Conservation (phyloP, 2,113 vertebrate species). For the Tiliqua scincoides region DNA sequence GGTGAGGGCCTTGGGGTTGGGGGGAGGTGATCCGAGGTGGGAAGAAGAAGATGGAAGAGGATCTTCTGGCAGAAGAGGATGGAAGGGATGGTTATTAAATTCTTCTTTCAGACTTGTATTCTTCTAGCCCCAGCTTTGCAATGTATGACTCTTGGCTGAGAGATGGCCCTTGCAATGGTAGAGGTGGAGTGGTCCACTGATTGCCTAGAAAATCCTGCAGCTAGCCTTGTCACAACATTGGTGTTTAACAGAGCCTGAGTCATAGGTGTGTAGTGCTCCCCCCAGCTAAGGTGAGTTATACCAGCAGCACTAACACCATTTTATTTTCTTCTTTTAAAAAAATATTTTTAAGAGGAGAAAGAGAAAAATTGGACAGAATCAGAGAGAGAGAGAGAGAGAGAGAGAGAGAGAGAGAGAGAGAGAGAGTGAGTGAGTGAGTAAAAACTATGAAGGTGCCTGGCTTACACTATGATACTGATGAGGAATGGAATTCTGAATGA, state of each 20-base stretch:
- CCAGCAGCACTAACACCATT: neutral
- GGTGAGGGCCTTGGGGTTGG: no score
- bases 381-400: neutral
- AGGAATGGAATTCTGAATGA: neutral
- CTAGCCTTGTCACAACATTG: neutral
- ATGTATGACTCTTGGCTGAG: neutral
- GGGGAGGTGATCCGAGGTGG: no score
- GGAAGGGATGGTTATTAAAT: neutral
- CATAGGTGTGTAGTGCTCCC: neutral
- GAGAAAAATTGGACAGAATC: neutral
- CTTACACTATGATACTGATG: neutral
- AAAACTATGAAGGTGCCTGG: neutral
- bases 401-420: neutral
- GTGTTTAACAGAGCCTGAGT: neutral
- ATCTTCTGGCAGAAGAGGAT: neutral
- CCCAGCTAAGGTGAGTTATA: neutral
- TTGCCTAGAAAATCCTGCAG: neutral
- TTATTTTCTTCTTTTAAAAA: neutral
- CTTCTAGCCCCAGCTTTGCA: neutral
- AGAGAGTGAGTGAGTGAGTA: neutral
- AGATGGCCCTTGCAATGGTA: neutral
- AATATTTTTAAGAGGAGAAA: neutral
- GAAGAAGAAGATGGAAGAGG: no score
- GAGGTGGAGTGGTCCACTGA: neutral
- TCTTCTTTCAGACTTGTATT: neutral